A percentile compares a stretch with the other conserved stretches of the same genome.
Conservation (phyloP, 2,113 vertebrate genomes). For the Boulengeromyrus knoepffleri region DNA sequence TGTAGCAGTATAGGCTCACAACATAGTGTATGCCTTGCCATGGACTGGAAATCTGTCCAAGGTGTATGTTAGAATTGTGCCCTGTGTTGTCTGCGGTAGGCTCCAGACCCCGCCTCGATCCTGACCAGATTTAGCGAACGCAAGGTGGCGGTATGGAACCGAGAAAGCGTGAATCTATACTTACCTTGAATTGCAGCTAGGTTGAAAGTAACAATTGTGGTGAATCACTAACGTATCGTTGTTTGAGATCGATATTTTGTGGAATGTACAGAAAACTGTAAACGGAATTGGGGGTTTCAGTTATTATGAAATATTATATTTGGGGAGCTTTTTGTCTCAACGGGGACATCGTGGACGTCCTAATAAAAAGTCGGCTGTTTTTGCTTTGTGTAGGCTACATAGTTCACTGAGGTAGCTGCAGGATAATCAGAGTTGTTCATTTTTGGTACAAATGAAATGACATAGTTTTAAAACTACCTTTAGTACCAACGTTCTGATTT, state of each 20-base stretch:
- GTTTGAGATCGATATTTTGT: not conserved
- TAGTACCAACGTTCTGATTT: not conserved
- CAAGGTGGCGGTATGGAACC: conserved; percentile 6
- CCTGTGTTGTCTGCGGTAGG: not conserved
- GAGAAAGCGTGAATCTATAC: not conserved
- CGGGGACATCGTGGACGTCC: not conserved
- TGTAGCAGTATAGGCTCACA: not conserved
- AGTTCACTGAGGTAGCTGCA: not conserved
- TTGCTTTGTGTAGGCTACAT: not conserved
- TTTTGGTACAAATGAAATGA: not conserved
- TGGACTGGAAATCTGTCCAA: not conserved
- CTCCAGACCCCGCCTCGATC: not conserved
- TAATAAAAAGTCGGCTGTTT: not conserved
- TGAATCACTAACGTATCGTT: not conserved
- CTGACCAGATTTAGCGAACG: not conserved
- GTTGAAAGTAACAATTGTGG: not conserved
- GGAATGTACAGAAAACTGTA: not conserved
- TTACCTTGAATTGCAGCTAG: not conserved
- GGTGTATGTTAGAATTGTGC: not conserved
- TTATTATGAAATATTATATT: not conserved
- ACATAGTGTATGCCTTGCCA: not conserved
- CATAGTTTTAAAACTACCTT: not conserved
- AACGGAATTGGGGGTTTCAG: not conserved
- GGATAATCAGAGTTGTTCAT: not conserved
- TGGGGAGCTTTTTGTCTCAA: not conserved